Percentiles rank a stretch among this genome's conserved stretches.
phyloP scores from a whole-genome alignment of 2,888 invertebrate species.

The Tubulanus polymorphus region DNA sequence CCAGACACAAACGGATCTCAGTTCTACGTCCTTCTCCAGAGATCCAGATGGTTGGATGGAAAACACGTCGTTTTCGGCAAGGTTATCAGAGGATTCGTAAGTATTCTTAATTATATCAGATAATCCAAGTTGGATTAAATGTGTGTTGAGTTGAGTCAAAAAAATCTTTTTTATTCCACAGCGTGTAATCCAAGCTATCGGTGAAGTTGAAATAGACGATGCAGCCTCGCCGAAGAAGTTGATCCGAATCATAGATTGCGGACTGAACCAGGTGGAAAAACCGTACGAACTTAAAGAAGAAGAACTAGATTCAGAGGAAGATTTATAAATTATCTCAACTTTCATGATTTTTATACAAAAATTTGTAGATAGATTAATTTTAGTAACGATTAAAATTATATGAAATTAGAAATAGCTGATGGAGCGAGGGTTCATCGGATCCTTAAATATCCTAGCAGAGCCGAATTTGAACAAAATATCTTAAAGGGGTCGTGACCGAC shows the following conservation, averaged over 20 bases:
- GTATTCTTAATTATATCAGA: no score
- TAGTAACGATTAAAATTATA: no score
- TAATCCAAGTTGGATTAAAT: no score
- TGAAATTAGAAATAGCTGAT: no score
- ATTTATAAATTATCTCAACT: no score
- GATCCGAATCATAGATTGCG: constrained; percentile 26
- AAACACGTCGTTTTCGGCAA: constrained; percentile 54
- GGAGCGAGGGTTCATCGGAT: no score
- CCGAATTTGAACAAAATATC: no score
- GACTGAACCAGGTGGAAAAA: constrained; percentile 30
- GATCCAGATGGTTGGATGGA: constrained; percentile 50
- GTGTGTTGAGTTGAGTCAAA: no score
- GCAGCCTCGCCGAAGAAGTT: constrained; percentile 25
- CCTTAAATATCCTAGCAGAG: no score
- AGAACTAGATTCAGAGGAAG: constrained; percentile 28
- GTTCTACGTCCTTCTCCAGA: constrained; percentile 51
- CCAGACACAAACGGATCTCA: constrained; percentile 53
- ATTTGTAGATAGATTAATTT: no score
- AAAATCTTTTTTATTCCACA: constrained; percentile 7
- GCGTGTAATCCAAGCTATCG: constrained; percentile 28
- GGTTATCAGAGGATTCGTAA: constrained; percentile 48
- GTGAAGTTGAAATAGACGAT: constrained; percentile 25
- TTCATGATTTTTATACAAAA: no score
- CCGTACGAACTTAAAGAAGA: constrained; percentile 41
- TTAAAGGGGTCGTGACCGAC: no score